A percentile compares a stretch with the other conserved stretches of the same genome.
These are phyloP conservation scores for Eupithecia subumbrata DNA, from an alignment of 2,888 invertebrate genomes.

Conservation along the genomic window DNA sequence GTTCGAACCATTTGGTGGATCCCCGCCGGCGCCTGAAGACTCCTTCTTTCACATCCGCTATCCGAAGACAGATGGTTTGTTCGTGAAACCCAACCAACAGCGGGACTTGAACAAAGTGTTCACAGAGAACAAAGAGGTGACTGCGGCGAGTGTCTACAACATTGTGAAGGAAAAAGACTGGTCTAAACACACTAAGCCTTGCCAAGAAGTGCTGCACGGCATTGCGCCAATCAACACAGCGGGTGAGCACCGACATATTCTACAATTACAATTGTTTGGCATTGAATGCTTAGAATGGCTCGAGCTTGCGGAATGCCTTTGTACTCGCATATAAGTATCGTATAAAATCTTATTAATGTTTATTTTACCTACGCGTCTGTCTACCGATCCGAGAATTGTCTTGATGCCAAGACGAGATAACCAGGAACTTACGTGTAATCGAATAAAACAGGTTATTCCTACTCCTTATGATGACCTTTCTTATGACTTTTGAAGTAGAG, in stretches of 20 bases:
- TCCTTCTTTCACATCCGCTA: slow-evolving; percentile 89
- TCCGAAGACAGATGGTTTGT: slow-evolving; percentile 75
- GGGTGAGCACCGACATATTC: slow-evolving; percentile 55
- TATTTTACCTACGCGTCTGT: slow-evolving; percentile 10
- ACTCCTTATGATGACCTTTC: slow-evolving; percentile 24
- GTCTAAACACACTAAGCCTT: slow-evolving; percentile 87
- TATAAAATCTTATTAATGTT: slow-evolving; percentile 6
- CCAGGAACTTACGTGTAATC: slow-evolving; percentile 32
- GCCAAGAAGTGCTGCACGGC: slow-evolving; percentile 85
- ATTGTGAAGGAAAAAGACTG: slow-evolving; percentile 77
- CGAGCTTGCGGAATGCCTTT: slow-evolving; percentile 26
- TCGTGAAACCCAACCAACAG: slow-evolving; percentile 62
- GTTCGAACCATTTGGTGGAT: slow-evolving; percentile 79
- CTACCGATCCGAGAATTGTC: slow-evolving; percentile 17
- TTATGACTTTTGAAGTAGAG: slow-evolving; percentile 6
- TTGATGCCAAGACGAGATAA: slow-evolving; percentile 32
- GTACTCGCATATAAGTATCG: slow-evolving; percentile 5
- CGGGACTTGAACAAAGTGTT: slow-evolving; percentile 56
- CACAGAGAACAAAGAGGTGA: slow-evolving; percentile 60
- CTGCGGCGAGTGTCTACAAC: slow-evolving; percentile 56
- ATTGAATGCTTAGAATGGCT: slow-evolving; percentile 39
- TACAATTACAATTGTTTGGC: slow-evolving; percentile 50
- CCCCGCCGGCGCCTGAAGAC: slow-evolving; percentile 90
- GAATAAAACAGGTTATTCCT: slow-evolving; percentile 19
- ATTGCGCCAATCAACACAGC: slow-evolving; percentile 75